A percentile compares a stretch with the other conserved stretches of the same genome.
Conservation (phyloP, 2,113 vertebrate genomes). For the Ondatra zibethicus region DNA sequence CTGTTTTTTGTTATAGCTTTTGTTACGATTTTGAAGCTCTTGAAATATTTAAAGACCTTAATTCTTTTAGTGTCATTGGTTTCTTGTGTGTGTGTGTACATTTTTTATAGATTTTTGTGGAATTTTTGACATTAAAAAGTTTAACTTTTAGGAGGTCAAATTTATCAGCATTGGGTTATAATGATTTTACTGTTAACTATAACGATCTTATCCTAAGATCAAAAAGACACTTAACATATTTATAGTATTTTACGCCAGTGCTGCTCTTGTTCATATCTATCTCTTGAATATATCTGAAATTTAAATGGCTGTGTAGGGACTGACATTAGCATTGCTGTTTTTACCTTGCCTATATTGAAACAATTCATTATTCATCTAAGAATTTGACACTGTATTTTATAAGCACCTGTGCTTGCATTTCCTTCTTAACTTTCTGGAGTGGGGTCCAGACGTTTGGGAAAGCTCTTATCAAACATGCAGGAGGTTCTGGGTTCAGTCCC, state of each 20-base stretch:
- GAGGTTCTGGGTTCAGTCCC: background rate
- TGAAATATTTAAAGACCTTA: background rate
- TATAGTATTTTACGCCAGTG: background rate
- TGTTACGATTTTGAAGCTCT: background rate
- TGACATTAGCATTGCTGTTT: background rate
- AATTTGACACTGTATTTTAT: background rate
- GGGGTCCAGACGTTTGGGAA: background rate
- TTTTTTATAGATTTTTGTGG: constrained; percentile 34
- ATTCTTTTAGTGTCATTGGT: background rate
- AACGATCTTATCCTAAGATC: background rate
- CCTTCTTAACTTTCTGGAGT: constrained; percentile 17
- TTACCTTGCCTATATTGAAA: background rate
- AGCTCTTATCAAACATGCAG: background rate
- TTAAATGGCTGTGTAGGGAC: background rate
- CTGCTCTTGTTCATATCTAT: background rate
- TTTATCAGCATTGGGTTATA: constrained; percentile 6
- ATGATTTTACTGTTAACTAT: background rate
- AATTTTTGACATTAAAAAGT: constrained; percentile 20
- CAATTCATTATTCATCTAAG: background rate
- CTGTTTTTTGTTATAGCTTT: background rate
- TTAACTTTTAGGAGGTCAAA: background rate
- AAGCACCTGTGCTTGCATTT: background rate
- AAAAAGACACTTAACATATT: background rate
- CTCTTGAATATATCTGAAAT: background rate
- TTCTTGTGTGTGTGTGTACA: background rate